A percentile compares a stretch with the other conserved stretches of the same genome.
These are phyloP conservation scores for Drosophila kambysellisi DNA, from an alignment of 2,888 invertebrate species.

Conservation along the genomic window DNA sequence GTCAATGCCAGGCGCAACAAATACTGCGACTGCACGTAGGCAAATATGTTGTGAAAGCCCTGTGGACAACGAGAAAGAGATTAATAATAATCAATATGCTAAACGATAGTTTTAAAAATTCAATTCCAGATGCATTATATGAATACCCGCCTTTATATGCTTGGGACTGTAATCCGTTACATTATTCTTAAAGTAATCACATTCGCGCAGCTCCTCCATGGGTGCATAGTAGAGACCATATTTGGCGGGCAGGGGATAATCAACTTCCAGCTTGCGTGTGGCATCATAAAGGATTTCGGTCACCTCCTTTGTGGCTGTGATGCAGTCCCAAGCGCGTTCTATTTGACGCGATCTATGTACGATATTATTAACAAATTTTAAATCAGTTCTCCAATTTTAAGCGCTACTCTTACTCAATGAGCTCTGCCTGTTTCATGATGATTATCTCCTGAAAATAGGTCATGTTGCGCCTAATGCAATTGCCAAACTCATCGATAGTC, in stretches of 20 bases:
- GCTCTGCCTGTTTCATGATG: slow-evolving; percentile 82
- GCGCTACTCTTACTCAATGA: slow-evolving; percentile 77
- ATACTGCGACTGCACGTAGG: slow-evolving; percentile 85
- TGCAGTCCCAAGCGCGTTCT: slow-evolving; percentile 84
- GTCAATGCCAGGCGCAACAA: slow-evolving; percentile 83
- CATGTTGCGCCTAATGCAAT: slow-evolving; percentile 83
- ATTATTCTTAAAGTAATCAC: slow-evolving; percentile 84
- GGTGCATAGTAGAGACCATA: slow-evolving; percentile 81
- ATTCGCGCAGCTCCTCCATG: slow-evolving; percentile 84
- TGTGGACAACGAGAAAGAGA: slow-evolving; percentile 37
- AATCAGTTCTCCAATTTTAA: too few species aligned
- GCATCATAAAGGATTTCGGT: slow-evolving; percentile 84
- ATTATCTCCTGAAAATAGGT: slow-evolving; percentile 84
- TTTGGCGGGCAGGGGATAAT: slow-evolving; percentile 76
- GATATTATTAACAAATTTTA: neutral
- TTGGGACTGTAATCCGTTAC: slow-evolving; percentile 84
- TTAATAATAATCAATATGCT: neutral
- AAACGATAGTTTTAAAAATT: neutral
- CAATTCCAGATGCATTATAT: neutral
- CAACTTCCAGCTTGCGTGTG: slow-evolving; percentile 82
- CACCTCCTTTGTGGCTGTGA: slow-evolving; percentile 83
- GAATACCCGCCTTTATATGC: slow-evolving; percentile 80
- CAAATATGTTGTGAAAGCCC: slow-evolving; percentile 85
- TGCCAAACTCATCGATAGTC: slow-evolving; percentile 84
- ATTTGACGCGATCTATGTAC: slow-evolving; percentile 79